phyloP scores from a whole-genome alignment of 2,888 invertebrate species.

The Macrophya alboannulata region DNA sequence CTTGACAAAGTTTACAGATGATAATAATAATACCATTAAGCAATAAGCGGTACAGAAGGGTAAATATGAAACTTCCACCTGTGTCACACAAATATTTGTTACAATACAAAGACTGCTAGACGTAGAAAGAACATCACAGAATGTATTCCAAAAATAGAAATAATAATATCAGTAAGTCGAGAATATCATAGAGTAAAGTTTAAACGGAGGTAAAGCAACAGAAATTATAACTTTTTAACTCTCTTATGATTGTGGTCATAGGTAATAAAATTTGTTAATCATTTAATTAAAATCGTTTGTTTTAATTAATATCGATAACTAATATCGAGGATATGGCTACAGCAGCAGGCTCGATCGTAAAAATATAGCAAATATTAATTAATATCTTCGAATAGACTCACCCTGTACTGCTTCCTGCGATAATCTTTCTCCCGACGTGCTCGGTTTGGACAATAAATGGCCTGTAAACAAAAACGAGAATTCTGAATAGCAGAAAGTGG shows the following conservation, averaged over 20 bases:
- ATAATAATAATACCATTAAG: conserved; percentile 24
- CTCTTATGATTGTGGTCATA: not conserved
- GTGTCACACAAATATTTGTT: conserved; percentile 19
- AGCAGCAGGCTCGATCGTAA: conserved; percentile 65
- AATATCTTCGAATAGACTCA: conserved; percentile 70
- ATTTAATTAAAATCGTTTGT: not conserved
- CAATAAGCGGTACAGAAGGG: not conserved
- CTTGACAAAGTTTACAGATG: conserved; percentile 8
- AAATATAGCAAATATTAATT: conserved; percentile 49
- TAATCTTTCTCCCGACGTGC: conserved; percentile 78
- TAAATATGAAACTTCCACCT: conserved; percentile 41
- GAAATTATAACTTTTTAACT: not conserved
- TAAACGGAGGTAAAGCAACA: not conserved
- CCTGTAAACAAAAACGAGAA: conserved; percentile 68
- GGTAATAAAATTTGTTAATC: not conserved
- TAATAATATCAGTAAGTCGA: conserved; percentile 14
- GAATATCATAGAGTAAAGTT: not conserved
- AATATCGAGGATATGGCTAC: conserved; percentile 60
- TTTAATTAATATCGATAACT: not conserved
- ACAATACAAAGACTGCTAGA: conserved; percentile 5
- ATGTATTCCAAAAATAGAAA: not conserved
- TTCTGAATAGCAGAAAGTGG: not conserved
- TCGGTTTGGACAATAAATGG: conserved; percentile 79
- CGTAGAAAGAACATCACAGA: not conserved
- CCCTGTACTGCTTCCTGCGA: conserved; percentile 79